Evolutionary conservation across 1,140 invertebrate genomes (phyloP).

Genomic region (Penaeus indicus): DNA sequence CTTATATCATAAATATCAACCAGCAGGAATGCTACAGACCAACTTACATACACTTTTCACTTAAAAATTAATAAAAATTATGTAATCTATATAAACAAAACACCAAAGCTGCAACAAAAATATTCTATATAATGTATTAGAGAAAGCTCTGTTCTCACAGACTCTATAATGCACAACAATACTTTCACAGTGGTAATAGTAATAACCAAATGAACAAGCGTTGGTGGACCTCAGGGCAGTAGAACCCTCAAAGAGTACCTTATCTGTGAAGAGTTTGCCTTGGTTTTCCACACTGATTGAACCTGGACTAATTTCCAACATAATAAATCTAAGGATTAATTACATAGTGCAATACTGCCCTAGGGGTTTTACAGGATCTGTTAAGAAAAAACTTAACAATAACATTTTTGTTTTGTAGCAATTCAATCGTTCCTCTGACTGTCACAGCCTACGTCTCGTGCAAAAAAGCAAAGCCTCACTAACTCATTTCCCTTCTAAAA

Average conservation of each 20-base stretch:
- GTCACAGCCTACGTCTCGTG: conserved; percentile 53
- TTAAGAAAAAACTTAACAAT: no score
- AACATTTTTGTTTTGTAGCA: conserved; percentile 31
- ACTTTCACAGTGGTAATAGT: conserved; percentile 41
- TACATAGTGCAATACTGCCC: no score
- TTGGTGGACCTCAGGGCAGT: conserved; percentile 48
- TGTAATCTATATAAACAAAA: conserved; percentile 40
- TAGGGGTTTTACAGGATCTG: no score
- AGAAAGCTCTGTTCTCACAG: conserved; percentile 19
- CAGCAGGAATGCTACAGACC: conserved; percentile 61
- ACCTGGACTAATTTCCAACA: neutral
- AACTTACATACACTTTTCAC: conserved; percentile 21
- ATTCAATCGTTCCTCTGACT: conserved; percentile 48
- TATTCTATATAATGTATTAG: conserved; percentile 30
- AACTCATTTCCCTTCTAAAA: conserved; percentile 18
- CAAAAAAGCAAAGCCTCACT: conserved; percentile 32
- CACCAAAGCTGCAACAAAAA: conserved; percentile 60
- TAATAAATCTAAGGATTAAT: neutral
- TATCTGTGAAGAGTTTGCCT: no score
- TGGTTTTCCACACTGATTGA: no score
- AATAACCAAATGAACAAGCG: conserved; percentile 42
- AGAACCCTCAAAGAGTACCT: neutral
- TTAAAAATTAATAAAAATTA: neutral
- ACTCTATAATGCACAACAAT: conserved; percentile 38
- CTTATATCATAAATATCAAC: conserved; percentile 58